Evolutionary conservation across 2,113 vertebrate species (phyloP).

Genomic region (Lophochroa leadbeateri): DNA sequence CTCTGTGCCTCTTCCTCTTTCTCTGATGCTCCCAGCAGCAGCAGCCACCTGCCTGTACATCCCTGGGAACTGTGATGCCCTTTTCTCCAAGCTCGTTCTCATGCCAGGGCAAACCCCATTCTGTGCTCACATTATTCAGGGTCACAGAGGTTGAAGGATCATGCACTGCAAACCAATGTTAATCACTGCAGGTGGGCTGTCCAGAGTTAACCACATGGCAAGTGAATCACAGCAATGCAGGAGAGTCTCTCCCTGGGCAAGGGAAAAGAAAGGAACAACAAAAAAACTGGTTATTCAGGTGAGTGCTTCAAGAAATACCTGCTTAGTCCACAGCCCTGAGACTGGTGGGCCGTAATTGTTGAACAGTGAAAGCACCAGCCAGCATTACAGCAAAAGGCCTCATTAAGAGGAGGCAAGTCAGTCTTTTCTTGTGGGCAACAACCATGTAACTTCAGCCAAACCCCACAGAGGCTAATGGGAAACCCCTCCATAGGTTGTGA

Average conservation of each 20-base stretch:
- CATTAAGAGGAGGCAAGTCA: not conserved
- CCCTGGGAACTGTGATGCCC: not conserved
- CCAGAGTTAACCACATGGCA: not conserved
- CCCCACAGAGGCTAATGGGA: not conserved
- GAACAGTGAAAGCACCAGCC: not conserved
- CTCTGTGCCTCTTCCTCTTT: not conserved
- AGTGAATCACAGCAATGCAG: not conserved
- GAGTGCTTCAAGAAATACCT: constrained; percentile 1
- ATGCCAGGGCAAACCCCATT: not conserved
- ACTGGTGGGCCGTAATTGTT: not conserved
- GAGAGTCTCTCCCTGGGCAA: not conserved
- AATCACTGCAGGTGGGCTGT: not conserved
- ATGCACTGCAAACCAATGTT: not conserved
- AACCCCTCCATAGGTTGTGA: not conserved
- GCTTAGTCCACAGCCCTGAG: not conserved
- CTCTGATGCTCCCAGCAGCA: not conserved
- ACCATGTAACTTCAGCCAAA: not conserved
- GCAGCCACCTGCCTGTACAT: fast-evolving
- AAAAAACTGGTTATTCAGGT: not conserved
- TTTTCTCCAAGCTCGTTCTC: not conserved
- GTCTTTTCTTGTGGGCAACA: not conserved
- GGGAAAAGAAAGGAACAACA: not conserved
- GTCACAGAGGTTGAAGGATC: not conserved
- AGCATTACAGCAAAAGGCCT: not conserved
- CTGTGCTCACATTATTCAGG: not conserved